Percentiles rank a stretch among this genome's conserved stretches.
Conservation (phyloP, 2,113 vertebrate species). For the Syngnathus scovelli region DNA sequence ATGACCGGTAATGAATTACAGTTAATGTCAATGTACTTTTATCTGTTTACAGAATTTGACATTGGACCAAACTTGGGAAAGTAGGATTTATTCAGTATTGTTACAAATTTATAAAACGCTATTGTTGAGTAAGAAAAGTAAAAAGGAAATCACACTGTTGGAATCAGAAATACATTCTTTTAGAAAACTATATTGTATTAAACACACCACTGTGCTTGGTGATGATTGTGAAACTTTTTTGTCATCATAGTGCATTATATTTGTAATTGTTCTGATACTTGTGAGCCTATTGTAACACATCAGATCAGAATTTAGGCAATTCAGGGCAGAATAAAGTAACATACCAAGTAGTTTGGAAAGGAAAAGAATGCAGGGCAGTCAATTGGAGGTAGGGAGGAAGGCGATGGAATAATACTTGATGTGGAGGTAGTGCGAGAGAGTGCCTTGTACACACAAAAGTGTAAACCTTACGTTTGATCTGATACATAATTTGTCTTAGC, state of each 20-base stretch:
- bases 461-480: not conserved
- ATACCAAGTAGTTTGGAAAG: constrained; percentile 1
- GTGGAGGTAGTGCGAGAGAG: constrained; percentile 1
- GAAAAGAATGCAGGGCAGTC: not conserved
- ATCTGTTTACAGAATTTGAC: not conserved
- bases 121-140: constrained; percentile 56
- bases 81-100: constrained; percentile 68
- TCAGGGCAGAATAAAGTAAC: constrained; percentile 16
- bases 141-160: constrained; percentile 48
- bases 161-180: constrained; percentile 69
- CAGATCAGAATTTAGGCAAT: constrained; percentile 17
- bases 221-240: constrained; percentile 3
- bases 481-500: not conserved
- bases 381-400: constrained; percentile 4
- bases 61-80: constrained; percentile 47
- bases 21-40: not conserved
- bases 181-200: constrained; percentile 57
- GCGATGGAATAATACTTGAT: not conserved
- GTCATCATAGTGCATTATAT: constrained; percentile 46
- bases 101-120: constrained; percentile 65
- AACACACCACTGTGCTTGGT: constrained; percentile 26
- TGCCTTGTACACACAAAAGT: constrained; percentile 16
- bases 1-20: not conserved
- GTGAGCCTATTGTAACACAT: constrained; percentile 10
- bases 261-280: constrained; percentile 29